These are phyloP conservation scores for Mellilla xanthometata DNA, from an alignment of 2,888 invertebrate species.

Conservation along the genomic window DNA sequence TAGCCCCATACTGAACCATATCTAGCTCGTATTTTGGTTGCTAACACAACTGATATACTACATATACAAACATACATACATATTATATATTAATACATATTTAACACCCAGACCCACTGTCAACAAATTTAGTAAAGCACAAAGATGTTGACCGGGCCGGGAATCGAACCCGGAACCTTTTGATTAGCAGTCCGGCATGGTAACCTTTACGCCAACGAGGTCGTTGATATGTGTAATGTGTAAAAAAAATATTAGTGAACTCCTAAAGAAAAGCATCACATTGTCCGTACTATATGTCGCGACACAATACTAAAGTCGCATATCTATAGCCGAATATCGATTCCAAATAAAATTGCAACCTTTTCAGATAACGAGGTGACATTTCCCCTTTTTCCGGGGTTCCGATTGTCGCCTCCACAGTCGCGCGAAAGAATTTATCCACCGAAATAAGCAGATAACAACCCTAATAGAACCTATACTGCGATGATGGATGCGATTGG, in stretches of 20 bases:
- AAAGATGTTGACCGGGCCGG: no score
- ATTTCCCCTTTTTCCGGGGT: conserved; percentile 70
- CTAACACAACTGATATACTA: no score
- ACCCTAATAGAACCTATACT: conserved; percentile 62
- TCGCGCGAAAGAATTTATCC: conserved; percentile 76
- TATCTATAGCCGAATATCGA: conserved; percentile 78
- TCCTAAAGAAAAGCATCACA: conserved; percentile 35
- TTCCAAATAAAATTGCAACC: conserved; percentile 83
- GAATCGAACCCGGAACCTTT: no score
- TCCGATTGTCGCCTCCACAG: conserved; percentile 61
- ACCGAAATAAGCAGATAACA: conserved; percentile 81
- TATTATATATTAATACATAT: no score
- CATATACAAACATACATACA: no score
- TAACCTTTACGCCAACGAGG: no score
- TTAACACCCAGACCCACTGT: no score
- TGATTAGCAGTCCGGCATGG: no score
- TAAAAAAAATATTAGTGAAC: not conserved
- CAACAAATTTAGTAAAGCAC: no score
- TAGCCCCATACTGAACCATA: no score
- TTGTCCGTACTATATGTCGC: conserved; percentile 36
- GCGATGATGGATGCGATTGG: conserved; percentile 55
- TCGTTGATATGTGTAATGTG: no score
- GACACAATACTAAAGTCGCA: conserved; percentile 49
- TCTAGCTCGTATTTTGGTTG: no score
- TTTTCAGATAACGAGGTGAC: conserved; percentile 82